Evolutionary conservation across 2,797 vertebrate genomes (phyloP).

Genomic region (Channallabes apus): DNA sequence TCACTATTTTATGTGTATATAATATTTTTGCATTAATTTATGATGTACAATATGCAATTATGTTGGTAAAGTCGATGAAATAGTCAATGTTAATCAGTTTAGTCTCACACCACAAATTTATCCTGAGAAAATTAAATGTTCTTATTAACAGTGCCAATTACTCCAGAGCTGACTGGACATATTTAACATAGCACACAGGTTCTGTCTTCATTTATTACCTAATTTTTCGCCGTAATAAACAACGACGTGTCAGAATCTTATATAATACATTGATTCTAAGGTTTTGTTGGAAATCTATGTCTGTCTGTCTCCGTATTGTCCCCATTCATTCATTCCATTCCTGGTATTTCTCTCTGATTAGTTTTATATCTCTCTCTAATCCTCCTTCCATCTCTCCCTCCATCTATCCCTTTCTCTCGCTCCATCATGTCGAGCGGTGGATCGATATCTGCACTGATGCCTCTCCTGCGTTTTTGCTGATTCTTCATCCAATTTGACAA

Average conservation of each 20-base stretch:
- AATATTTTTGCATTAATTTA: not conserved
- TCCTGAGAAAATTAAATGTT: too few species aligned
- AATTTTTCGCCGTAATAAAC: not conserved
- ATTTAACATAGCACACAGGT: not conserved
- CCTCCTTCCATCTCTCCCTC: not conserved
- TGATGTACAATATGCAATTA: not conserved
- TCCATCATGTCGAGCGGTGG: not conserved
- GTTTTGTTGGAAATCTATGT: not conserved
- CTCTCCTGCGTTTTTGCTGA: conserved; percentile 42
- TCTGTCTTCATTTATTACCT: not conserved
- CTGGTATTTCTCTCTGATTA: conserved; percentile 36
- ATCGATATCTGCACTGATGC: conserved; percentile 45
- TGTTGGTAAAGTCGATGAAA: not conserved
- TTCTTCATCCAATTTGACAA: conserved; percentile 54
- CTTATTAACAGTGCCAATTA: not conserved
- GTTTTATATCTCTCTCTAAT: conserved; percentile 36
- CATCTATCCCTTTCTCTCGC: not conserved
- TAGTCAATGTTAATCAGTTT: not conserved
- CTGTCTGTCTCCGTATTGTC: not conserved
- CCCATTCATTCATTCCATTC: not conserved
- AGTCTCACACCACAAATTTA: not conserved
- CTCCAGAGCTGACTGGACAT: not conserved
- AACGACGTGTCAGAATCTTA: not conserved
- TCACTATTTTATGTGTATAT: not conserved
- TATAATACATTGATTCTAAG: not conserved